A percentile compares a stretch with the other conserved stretches of the same genome.
These are phyloP conservation scores for Noctilio leporinus DNA, from an alignment of 2,113 vertebrate species.

Conservation along the genomic window DNA sequence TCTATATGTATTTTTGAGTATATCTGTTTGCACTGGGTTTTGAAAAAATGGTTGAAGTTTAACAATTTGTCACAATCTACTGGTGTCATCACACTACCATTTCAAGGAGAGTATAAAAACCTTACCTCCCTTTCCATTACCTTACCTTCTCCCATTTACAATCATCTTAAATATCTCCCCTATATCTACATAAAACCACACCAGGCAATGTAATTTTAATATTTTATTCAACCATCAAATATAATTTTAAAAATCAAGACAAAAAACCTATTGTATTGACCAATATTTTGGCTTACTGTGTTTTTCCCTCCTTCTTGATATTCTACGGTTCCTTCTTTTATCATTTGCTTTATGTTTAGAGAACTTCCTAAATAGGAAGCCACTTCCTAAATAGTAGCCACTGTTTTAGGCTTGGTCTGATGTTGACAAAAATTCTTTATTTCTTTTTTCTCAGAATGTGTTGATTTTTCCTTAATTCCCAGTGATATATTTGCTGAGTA, in stretches of 20 bases:
- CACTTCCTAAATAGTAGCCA: too few species aligned
- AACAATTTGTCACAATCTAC: neutral
- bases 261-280: neutral
- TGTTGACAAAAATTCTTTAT: neutral
- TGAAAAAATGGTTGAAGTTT: neutral
- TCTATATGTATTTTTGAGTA: neutral
- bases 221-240: neutral
- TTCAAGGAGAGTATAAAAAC: neutral
- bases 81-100: neutral
- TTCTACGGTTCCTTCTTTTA: neutral
- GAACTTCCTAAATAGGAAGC: too few species aligned
- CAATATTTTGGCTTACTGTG: neutral
- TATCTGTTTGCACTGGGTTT: neutral
- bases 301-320: neutral
- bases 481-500: neutral
- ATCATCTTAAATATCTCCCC: neutral
- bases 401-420: neutral
- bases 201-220: neutral
- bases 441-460: neutral
- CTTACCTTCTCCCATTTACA: neutral
- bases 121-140: neutral
- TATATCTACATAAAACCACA: neutral
- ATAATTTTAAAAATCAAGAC: neutral
- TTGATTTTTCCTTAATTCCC: neutral
- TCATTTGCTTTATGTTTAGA: neutral